phyloP scores from a whole-genome alignment of 2,113 vertebrate genomes.

The Parotia lawesii region DNA sequence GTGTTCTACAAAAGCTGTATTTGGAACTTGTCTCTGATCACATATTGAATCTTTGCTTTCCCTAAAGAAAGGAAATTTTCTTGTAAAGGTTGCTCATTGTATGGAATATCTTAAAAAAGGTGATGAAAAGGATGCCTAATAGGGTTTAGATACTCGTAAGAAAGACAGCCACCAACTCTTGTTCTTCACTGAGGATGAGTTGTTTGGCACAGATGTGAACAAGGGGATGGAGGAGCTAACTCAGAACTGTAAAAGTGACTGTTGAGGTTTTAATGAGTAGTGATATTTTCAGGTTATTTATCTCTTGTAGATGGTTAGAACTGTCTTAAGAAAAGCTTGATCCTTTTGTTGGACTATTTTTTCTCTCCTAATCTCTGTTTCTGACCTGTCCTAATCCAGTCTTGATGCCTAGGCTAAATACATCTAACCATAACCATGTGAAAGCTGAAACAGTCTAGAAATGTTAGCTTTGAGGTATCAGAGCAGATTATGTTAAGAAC shows the following conservation, averaged over 20 bases:
- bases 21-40: neutral
- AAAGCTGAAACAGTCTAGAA: conserved; percentile 19
- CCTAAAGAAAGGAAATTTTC: neutral
- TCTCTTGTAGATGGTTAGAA: neutral
- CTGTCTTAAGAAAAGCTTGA: neutral
- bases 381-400: neutral
- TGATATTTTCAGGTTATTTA: neutral
- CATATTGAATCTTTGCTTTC: neutral
- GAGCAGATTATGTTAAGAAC: conserved; percentile 10
- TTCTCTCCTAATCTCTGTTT: neutral
- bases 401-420: neutral
- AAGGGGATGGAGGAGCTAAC: neutral
- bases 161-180: neutral
- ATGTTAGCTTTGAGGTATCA: conserved; percentile 15
- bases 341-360: neutral
- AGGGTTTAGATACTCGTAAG: neutral
- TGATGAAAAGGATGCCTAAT: neutral
- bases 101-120: neutral
- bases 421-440: neutral
- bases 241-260: neutral
- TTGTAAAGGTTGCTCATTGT: neutral
- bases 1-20: neutral
- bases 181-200: neutral
- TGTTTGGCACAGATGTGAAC: neutral
- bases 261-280: neutral